Base-by-base conservation (phyloP, 2,888 invertebrate genomes). In the Fabriciana adippe region DNA sequence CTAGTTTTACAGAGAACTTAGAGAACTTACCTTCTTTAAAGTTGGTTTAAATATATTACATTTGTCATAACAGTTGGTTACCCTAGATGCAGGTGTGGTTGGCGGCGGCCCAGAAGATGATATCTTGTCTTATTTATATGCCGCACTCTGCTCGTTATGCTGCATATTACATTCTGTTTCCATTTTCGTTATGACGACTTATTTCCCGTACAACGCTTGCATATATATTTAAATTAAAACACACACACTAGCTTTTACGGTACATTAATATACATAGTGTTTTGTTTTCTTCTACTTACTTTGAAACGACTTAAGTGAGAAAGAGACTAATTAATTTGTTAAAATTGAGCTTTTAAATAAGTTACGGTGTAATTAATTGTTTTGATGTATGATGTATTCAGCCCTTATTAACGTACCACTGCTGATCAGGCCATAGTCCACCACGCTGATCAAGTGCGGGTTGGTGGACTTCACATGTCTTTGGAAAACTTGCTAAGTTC, bases 81-180 rank as follows among this genome's bases (percentile, higher is more conserved):
- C 66, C 70, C 50, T 66, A 70, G 64, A 63, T 57, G 71, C 72
- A 74, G 73, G 73, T 74, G 73, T 66, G 70, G 72, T 68, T 72
- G 75, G 75, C 74, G 72, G 71, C 64, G 59, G 67, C 66, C 75
- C 73, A 71, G 72, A 45, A 74, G 75, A 73, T 74, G 65, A 69
- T 74, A 72, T 74, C 74, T 68, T 53, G 72, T 70, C 68, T 71
- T 75, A 74, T 75, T 75, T 75, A 75, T 67, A 66, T 66, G 55
- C 67, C 68, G 68, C 71, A 68, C 64, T 72, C 55, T 16, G 56
- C 70, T 63, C 53, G 56, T 54, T 69, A 64, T 69, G 48, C 48
- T 68, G 71, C 68, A 70, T 69, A 70, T 69, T 70, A 67, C 61
- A 64, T 51, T 61, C n/a, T 45, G 67, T 67, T 56, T 61, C 66